Percentiles rank a stretch among this genome's conserved stretches.
These are phyloP conservation scores for Ceratina japonica DNA, from an alignment of 1,140 invertebrate species.

Conservation along the genomic window DNA sequence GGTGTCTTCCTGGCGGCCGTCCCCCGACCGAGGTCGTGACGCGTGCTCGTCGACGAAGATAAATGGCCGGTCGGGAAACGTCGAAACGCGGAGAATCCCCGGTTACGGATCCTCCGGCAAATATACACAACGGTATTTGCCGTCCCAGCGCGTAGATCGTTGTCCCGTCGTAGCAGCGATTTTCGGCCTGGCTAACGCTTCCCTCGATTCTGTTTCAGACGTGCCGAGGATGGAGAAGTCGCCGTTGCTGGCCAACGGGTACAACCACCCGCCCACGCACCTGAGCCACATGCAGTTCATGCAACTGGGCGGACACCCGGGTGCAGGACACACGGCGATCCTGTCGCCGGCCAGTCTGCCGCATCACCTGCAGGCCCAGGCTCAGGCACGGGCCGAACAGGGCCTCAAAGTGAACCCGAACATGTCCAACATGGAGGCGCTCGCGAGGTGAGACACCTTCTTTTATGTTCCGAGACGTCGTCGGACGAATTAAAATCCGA, in stretches of 20 bases:
- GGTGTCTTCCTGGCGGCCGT: neutral
- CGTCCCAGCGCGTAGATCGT: too few relatives aligned
- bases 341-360: slow-evolving; percentile 93
- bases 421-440: slow-evolving; percentile 90
- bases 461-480: slow-evolving; percentile 8
- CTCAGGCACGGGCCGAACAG: slow-evolving; percentile 76
- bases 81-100: slow-evolving; percentile 1
- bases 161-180: neutral
- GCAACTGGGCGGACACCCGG: slow-evolving; percentile 87
- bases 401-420: slow-evolving; percentile 84
- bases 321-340: slow-evolving; percentile 85
- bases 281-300: slow-evolving; percentile 94
- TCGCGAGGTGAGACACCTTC: slow-evolving; percentile 86
- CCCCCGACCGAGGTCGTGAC: slow-evolving; percentile 7
- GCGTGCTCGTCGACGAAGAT: slow-evolving; percentile 28
- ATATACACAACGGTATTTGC: slow-evolving; percentile 29
- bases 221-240: slow-evolving; percentile 94
- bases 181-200: neutral
- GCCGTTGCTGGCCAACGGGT: slow-evolving; percentile 94
- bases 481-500: neutral
- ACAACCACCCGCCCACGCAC: slow-evolving; percentile 95
- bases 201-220: slow-evolving; percentile 81
- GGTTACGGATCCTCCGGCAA: slow-evolving; percentile 4
- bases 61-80: slow-evolving; percentile 1
- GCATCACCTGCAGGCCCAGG: slow-evolving; percentile 83